A percentile compares a stretch with the other conserved stretches of the same genome.
These are phyloP conservation scores for Candidula unifasciata DNA, from an alignment of 2,888 invertebrate genomes.

Conservation along the genomic window DNA sequence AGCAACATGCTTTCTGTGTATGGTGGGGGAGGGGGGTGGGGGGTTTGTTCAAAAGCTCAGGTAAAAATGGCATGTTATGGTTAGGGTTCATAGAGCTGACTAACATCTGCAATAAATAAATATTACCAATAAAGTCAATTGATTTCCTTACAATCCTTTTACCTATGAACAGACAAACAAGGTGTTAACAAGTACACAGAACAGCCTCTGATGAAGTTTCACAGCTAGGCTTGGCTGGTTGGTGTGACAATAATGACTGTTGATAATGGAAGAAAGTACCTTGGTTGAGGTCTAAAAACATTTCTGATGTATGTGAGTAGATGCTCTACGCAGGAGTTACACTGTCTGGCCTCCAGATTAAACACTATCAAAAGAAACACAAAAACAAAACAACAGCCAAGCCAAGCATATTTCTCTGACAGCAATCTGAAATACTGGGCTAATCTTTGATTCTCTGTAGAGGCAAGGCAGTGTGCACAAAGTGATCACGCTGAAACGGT, in stretches of 20 bases:
- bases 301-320: constrained; percentile 39
- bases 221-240: neutral
- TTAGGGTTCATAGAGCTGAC: neutral
- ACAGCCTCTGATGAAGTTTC: no score
- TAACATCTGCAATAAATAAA: neutral
- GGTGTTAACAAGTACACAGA: no score
- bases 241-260: neutral
- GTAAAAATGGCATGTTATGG: no score
- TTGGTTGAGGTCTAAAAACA: constrained; percentile 43
- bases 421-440: neutral
- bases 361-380: neutral
- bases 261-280: constrained; percentile 15
- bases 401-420: neutral
- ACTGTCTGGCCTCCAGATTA: neutral
- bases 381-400: neutral
- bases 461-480: no score
- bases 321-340: neutral
- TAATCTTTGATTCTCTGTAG: no score
- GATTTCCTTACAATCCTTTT: no score
- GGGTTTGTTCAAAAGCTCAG: no score
- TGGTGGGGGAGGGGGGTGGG: no score
- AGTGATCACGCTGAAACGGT: neutral
- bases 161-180: neutral
- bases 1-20: no score
- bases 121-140: neutral